Evolutionary conservation across 2,888 invertebrate genomes (phyloP).

Genomic region (Taphrorychus bicolor): DNA sequence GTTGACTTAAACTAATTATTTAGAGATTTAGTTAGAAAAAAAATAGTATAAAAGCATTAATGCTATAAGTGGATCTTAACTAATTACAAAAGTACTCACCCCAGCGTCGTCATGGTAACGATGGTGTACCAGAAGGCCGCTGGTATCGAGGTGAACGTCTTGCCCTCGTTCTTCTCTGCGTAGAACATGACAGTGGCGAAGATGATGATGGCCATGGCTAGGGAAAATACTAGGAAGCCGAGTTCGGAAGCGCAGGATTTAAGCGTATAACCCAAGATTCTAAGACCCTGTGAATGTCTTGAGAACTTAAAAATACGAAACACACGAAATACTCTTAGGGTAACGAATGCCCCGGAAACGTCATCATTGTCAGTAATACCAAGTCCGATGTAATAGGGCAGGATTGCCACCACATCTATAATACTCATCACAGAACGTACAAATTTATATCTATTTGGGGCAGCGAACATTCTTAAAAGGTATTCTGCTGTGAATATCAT

Average conservation of each 20-base stretch:
- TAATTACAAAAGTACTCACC: slow-evolving; percentile 72
- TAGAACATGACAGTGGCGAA: slow-evolving; percentile 99
- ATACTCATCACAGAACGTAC: slow-evolving; percentile 98
- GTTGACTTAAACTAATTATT: too few species aligned
- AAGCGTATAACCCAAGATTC: slow-evolving; percentile 98
- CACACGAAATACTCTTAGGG: slow-evolving; percentile 97
- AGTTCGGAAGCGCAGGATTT: slow-evolving; percentile 99
- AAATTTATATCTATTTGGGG: slow-evolving; percentile 98
- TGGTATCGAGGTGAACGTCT: slow-evolving; percentile 99
- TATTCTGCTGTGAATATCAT: slow-evolving; percentile 99
- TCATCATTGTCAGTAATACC: slow-evolving; percentile 98
- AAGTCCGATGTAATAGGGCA: slow-evolving; percentile 98
- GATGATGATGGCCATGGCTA: slow-evolving; percentile 99
- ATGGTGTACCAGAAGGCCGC: slow-evolving; percentile 99
- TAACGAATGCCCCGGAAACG: slow-evolving; percentile 98
- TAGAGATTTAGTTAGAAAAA: too few species aligned
- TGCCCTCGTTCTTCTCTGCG: slow-evolving; percentile 97
- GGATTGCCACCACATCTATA: slow-evolving; percentile 98
- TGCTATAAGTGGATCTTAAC: too few species aligned
- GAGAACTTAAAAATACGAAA: slow-evolving; percentile 99
- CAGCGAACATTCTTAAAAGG: slow-evolving; percentile 92
- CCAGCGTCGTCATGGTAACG: slow-evolving; percentile 99
- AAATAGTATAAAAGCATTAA: too few species aligned
- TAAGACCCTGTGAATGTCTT: slow-evolving; percentile 96
- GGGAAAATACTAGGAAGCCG: slow-evolving; percentile 98